Evolutionary conservation across 2,888 invertebrate genomes (phyloP).

Genomic region (Platynereis dumerilii): DNA sequence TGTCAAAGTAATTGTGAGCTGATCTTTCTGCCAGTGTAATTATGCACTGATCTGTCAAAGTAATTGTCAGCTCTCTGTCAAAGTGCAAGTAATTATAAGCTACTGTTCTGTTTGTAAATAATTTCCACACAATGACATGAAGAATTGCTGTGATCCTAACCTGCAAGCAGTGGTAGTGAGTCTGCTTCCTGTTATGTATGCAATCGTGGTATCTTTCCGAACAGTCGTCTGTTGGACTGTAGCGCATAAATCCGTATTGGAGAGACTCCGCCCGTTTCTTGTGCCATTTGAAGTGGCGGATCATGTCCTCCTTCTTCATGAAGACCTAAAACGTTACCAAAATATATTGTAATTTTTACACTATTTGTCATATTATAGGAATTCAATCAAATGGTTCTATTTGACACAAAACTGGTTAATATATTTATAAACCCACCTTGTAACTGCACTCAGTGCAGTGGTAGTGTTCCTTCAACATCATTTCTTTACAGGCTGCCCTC

Average conservation of each 20-base stretch:
- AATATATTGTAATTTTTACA: constrained; percentile 13
- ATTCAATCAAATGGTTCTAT: background rate
- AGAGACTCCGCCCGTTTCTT: constrained; percentile 96
- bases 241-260: constrained; percentile 92
- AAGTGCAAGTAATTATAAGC: too few relatives aligned
- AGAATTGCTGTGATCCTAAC: too few relatives aligned
- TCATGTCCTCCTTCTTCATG: constrained; percentile 98
- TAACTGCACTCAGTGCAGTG: constrained; percentile 84
- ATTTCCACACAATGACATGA: too few relatives aligned
- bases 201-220: constrained; percentile 79
- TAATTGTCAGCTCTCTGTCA: too few relatives aligned
- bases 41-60: too few relatives aligned
- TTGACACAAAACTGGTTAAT: background rate
- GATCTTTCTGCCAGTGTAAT: too few relatives aligned
- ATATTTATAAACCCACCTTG: constrained; percentile 60
- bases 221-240: constrained; percentile 94
- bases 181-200: constrained; percentile 91
- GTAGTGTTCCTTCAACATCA: constrained; percentile 93
- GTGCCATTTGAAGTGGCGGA: constrained; percentile 98
- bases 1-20: too few relatives aligned
- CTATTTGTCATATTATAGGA: too few relatives aligned
- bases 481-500: constrained; percentile 82
- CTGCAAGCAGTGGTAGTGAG: constrained; percentile 92
- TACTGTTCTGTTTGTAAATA: too few relatives aligned
- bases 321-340: constrained; percentile 71